Conservation (phyloP, 2,888 invertebrate species). For the Cryptus armator region DNA sequence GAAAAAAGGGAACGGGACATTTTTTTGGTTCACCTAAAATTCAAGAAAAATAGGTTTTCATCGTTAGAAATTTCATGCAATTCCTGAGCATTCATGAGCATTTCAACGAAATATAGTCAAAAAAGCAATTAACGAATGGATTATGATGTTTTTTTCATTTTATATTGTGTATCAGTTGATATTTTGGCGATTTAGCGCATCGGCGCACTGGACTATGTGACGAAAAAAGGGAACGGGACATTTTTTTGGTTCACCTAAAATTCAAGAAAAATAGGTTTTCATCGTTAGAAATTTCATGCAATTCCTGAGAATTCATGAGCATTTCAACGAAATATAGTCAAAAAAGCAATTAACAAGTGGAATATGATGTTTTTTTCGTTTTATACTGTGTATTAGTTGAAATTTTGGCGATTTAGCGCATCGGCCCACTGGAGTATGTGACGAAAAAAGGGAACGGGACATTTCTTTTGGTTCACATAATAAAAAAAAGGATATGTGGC, state of each 20-base stretch:
- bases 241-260: no score
- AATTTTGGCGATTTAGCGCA: background rate
- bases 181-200: background rate
- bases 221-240: background rate
- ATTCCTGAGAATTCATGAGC: no score
- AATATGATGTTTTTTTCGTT: background rate
- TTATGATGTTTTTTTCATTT: background rate
- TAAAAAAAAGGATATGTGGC: background rate
- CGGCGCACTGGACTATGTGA: background rate
- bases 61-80: no score
- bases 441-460: background rate
- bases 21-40: conserved; percentile 11
- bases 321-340: no score
- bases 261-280: no score
- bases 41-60: background rate
- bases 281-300: no score
- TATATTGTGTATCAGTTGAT: background rate
- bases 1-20: background rate
- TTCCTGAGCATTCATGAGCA: no score
- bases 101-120: no score
- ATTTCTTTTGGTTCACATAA: conserved; percentile 9
- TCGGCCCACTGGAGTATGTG: background rate
- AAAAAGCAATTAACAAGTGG: no score
- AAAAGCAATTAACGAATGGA: no score
- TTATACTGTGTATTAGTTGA: background rate